Evolutionary conservation across 2,888 invertebrate species (phyloP), one percentile per base, ranked within the genome.

Genomic region (Ariolimax columbianus): DNA sequence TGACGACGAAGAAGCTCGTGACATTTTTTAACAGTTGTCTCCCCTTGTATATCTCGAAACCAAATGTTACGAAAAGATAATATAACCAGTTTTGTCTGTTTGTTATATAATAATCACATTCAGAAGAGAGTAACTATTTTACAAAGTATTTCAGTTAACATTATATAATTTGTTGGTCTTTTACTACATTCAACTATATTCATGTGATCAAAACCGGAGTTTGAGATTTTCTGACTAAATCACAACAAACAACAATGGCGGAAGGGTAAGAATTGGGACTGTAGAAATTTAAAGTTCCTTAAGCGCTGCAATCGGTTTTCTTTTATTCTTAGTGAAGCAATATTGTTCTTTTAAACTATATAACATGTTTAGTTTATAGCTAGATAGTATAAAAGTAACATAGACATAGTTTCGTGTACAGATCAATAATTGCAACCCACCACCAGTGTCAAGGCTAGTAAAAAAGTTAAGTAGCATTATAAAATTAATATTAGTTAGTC

Each of bases 191-290:
- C 23, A 72, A 23, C 40, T 40, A 40, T 26, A 40, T 40, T 72
- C 6, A 0, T 23, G 1, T 7, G 38, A 7, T 40, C 23, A 7
- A 72, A 6, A 40, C 40, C 2, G 26, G 11, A 51, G 33, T 77
- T 83, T 66, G 82, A 83, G 82, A 77, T 51, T 83, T 73, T 33
- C 26, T 77, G 26, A 63, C 43, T 38, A 79, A 80, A 81, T 43
- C 72, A 70, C 43, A 80, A 73, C 84, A 82, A 82, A 86, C 82
- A 82, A 86, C 66, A 81, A 86, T 86, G 86, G 86, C 86, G 72
- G 84, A 86, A 36, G 81, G 86, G 86, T 86, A 73, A 77, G 82
- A 33, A 9, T 0, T 33, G n/a, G 43, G 75, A 72, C 14, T 72
- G 26, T 51, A 33, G 30, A 19, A 43, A 47, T 6, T 4, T n/a